These are phyloP conservation scores for Anoplopoma fimbria DNA, from an alignment of 2,113 vertebrate genomes.

Conservation along the genomic window DNA sequence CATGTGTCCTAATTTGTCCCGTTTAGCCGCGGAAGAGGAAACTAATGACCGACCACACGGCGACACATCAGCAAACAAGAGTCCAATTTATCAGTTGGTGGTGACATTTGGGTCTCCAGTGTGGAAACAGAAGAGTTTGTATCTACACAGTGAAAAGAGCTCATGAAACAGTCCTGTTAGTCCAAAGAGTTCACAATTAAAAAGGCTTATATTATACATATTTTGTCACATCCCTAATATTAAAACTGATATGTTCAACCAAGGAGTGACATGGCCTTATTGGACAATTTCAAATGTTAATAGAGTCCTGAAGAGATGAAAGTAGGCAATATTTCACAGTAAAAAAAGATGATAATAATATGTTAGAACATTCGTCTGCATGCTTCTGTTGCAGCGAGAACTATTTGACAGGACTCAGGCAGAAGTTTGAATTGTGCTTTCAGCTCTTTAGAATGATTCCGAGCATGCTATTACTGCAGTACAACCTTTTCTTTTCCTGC, in stretches of 20 bases:
- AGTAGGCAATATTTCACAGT: too few species aligned
- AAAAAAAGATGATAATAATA: too few species aligned
- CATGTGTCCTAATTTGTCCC: constrained; percentile 53
- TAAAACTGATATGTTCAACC: neutral
- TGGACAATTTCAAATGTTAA: neutral
- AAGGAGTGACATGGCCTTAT: neutral
- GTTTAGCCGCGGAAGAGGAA: constrained; percentile 3
- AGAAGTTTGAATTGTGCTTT: too few species aligned
- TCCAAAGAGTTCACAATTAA: constrained; percentile 7
- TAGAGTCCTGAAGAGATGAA: neutral
- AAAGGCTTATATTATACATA: constrained; percentile 7
- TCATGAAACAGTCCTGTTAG: constrained; percentile 45
- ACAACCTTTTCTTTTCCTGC: too few species aligned
- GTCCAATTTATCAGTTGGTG: neutral
- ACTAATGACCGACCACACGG: neutral
- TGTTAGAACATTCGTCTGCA: too few species aligned
- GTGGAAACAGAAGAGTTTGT: too few species aligned
- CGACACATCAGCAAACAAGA: neutral
- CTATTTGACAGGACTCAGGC: too few species aligned
- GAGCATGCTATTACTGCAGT: too few species aligned
- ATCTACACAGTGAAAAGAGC: too few species aligned
- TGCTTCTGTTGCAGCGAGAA: too few species aligned
- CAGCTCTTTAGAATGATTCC: too few species aligned
- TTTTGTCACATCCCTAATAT: neutral
- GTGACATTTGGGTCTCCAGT: neutral